Percentiles rank a stretch among this genome's conserved stretches.
Conservation (phyloP, 2,888 invertebrate genomes). For the Dorcus hopei region DNA sequence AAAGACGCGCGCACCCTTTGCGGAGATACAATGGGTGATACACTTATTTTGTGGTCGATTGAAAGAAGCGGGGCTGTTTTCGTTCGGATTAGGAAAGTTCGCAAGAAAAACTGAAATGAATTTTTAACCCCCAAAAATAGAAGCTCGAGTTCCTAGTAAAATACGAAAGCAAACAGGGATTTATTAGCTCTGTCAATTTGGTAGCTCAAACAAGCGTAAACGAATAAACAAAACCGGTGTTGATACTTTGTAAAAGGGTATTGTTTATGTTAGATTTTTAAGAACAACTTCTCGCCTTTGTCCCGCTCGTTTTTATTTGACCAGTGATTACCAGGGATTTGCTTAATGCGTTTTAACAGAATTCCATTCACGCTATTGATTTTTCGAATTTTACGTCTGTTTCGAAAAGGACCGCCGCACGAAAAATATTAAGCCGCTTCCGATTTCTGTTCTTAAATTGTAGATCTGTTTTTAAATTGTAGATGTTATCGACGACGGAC, state of each 20-base stretch:
- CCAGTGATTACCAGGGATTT: not conserved
- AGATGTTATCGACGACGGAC: not conserved
- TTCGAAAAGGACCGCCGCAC: not conserved
- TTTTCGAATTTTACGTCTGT: not conserved
- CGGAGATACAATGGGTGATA: too few relatives aligned
- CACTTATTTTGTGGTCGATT: too few relatives aligned
- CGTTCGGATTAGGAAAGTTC: not conserved
- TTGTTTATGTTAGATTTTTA: slow-evolving; percentile 1
- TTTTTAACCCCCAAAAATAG: not conserved
- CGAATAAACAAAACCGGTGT: not conserved
- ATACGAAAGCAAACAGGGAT: not conserved
- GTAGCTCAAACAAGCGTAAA: not conserved
- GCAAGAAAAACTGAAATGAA: not conserved
- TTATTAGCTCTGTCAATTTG: not conserved
- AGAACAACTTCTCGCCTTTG: not conserved
- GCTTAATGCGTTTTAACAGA: not conserved
- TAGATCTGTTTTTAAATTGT: not conserved
- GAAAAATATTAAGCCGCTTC: not conserved
- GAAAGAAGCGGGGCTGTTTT: not conserved
- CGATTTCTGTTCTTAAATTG: not conserved
- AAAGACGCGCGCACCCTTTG: too few relatives aligned
- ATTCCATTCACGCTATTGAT: not conserved
- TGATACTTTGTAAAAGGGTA: not conserved
- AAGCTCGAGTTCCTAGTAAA: not conserved
- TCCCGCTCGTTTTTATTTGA: not conserved